Evolutionary conservation across 2,113 vertebrate genomes (phyloP), one percentile per base, ranked within the genome.

Genomic region (Oophaga pumilio): DNA sequence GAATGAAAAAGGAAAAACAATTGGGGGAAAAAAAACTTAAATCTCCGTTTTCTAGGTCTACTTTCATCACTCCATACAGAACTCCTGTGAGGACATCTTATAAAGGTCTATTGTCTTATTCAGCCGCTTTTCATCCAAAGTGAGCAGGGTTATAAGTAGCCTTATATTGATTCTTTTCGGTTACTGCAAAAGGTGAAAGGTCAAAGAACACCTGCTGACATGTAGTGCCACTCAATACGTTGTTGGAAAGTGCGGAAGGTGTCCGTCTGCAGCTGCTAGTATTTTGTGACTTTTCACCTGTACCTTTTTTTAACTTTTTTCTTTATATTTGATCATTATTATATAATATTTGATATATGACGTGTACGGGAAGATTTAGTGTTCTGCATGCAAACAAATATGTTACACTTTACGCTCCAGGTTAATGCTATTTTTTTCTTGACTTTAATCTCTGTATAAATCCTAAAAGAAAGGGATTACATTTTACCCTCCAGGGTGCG

Each of bases 161-260:
- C 17, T 56, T 53, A 86, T 86, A 79, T 78, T 79, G 17, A 64
- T 78, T 79, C 49, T 68, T 68, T 86, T 66, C 12, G 60, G 49
- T 68, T 78, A 18, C 64, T 85, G 33, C 22, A 9, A 33, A 81
- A 81, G 66, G 66, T 73, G 73, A 87, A 87, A 87, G 77, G 76
- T 87, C 50, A 81, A 60, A 82, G 77, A 69, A 59, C 66, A 87
- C 64, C 85, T 87, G 77, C 66, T 73, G 66, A 24, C 22, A 73
- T 73, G 5, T 22, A 73, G 24, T 24, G 24, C 3, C 52, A 18
- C 57, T 79, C 62, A 76, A 18, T 52, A 13, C 33, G 15, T 52
- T 85, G 76, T 53, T 85, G 53, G 69, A 43, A 85, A 1, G 26
- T 50, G 33, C 49, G 13, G 50, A 76, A 50, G 13, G 68, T 71